Conservation (phyloP, 2,888 invertebrate species). For the Phrixothrix hirtus region DNA sequence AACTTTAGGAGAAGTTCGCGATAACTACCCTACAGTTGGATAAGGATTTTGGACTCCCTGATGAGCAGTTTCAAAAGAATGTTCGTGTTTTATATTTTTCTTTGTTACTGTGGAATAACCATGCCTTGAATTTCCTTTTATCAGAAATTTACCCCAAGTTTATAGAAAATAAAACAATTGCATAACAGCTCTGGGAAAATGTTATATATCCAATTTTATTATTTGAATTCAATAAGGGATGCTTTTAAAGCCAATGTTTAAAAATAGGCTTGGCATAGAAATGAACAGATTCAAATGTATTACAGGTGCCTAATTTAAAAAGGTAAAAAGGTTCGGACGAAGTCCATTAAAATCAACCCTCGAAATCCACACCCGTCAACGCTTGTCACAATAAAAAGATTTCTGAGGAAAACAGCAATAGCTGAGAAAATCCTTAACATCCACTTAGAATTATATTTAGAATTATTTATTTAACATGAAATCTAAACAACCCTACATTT, state of each 20-base stretch:
- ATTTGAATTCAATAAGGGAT: no score
- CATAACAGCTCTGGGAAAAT: no score
- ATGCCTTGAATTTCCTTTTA: not conserved
- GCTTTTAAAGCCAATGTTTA: no score
- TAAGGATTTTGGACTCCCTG: not conserved
- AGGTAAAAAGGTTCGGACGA: not conserved
- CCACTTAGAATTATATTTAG: no score
- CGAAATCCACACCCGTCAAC: not conserved
- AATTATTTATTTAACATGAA: no score
- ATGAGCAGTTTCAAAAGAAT: not conserved
- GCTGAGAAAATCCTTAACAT: no score
- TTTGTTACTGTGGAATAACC: not conserved
- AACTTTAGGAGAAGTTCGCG: not conserved
- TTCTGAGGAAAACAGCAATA: not conserved
- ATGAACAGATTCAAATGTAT: not conserved
- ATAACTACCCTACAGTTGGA: not conserved
- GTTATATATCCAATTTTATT: no score
- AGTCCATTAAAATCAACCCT: not conserved
- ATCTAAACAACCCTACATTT: no score
- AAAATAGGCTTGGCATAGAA: no score
- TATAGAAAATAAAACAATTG: no score
- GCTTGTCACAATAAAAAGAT: not conserved
- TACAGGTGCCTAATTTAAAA: no score
- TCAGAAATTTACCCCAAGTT: not conserved
- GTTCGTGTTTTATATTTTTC: not conserved